Conservation (phyloP, 2,888 invertebrate genomes). For the Julus scanicus region DNA sequence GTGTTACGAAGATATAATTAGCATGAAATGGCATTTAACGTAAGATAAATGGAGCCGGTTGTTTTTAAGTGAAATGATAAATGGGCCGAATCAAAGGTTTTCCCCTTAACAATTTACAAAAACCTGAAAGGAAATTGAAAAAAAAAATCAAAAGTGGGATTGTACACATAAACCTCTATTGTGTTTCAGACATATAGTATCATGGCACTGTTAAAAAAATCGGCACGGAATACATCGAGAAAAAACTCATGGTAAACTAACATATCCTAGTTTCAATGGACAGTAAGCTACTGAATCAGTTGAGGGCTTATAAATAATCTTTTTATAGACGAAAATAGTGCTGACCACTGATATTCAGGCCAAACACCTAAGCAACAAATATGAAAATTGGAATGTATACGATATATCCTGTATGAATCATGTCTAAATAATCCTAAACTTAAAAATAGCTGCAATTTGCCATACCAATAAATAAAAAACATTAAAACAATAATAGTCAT, state of each 20-base stretch:
- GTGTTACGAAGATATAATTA: conserved; percentile 15
- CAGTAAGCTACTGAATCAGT: not conserved
- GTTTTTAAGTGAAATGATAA: conserved; percentile 20
- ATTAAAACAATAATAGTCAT: no score
- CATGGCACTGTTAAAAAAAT: not conserved
- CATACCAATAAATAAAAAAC: no score
- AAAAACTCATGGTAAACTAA: not conserved
- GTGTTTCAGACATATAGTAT: not conserved
- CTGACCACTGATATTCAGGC: not conserved
- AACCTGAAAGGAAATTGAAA: not conserved
- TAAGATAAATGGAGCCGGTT: conserved; percentile 11
- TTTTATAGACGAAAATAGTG: not conserved
- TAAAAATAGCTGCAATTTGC: no score
- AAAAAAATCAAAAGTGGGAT: not conserved
- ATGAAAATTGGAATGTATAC: no score
- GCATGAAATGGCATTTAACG: conserved; percentile 13
- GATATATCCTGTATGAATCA: no score
- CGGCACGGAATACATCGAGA: not conserved
- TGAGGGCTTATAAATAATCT: not conserved
- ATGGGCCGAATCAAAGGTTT: conserved; percentile 12
- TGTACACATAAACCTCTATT: not conserved
- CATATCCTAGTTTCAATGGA: not conserved
- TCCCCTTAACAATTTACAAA: not conserved
- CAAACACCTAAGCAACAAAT: not conserved
- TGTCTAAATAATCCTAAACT: no score